Percentiles rank a stretch among this genome's conserved stretches.
phyloP scores from a whole-genome alignment of 2,888 invertebrate genomes.

The Crepidodera aurea region DNA sequence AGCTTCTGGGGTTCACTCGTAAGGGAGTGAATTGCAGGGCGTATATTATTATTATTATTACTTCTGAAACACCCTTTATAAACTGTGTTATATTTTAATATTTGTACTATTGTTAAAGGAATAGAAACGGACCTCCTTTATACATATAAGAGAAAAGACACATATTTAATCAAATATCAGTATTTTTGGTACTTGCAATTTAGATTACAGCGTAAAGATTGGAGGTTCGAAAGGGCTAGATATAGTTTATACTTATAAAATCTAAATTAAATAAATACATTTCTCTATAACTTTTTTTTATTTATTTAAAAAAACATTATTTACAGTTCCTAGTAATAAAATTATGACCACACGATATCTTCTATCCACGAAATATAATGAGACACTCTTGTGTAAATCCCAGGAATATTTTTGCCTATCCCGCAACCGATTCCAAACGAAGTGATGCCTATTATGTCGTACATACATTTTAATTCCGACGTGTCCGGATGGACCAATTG shows the following conservation, averaged over 20 bases:
- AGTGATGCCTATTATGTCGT: constrained; percentile 63
- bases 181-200: too few species aligned
- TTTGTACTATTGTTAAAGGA: background rate
- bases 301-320: too few species aligned
- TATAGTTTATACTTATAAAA: background rate
- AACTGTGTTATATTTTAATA: background rate
- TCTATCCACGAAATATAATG: constrained; percentile 64
- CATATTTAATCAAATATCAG: too few species aligned
- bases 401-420: constrained; percentile 56
- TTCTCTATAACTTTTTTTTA: too few species aligned
- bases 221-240: background rate
- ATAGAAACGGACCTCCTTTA: background rate
- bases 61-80: too few species aligned
- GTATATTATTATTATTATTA: too few species aligned
- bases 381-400: constrained; percentile 63
- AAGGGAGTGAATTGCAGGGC: too few species aligned
- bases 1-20: too few species aligned
- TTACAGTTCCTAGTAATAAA: too few species aligned
- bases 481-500: constrained; percentile 53
- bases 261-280: background rate
- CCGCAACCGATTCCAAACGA: constrained; percentile 61
- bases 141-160: background rate
- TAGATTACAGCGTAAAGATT: too few species aligned
- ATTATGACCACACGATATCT: constrained; percentile 63
- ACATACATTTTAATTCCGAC: constrained; percentile 60